These are phyloP conservation scores for Drosophila ezoana DNA, from an alignment of 2,888 invertebrate genomes.

Conservation along the genomic window DNA sequence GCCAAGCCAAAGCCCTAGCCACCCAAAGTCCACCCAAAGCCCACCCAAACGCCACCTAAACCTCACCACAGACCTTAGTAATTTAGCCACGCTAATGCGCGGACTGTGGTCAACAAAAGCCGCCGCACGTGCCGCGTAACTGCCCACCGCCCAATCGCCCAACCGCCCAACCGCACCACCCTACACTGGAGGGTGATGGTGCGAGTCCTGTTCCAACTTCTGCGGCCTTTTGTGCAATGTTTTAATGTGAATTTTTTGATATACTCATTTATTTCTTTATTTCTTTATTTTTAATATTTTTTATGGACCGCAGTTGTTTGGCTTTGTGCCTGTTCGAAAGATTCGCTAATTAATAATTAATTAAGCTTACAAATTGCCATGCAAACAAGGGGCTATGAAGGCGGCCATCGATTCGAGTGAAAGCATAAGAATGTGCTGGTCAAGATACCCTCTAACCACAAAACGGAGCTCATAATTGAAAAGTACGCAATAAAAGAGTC, in stretches of 20 bases:
- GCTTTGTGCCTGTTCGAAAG: conserved; percentile 64
- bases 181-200: background rate
- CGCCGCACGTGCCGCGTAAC: conserved; percentile 61
- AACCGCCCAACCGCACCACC: background rate
- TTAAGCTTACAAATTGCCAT: conserved; percentile 69
- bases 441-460: conserved; percentile 6
- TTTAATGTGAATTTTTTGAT: conserved; percentile 66
- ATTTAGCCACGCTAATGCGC: conserved; percentile 80
- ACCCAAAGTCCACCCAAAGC: conserved; percentile 12
- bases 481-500: too few relatives aligned
- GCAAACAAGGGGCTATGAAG: conserved; percentile 25
- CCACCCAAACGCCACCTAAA: conserved; percentile 16
- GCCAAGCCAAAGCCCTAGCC: conserved; percentile 18
- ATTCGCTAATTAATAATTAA: conserved; percentile 78
- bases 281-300: conserved; percentile 17
- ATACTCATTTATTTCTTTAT: conserved; percentile 47
- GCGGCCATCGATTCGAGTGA: conserved; percentile 12
- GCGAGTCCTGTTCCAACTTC: conserved; percentile 17
- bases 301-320: conserved; percentile 59
- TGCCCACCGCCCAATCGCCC: conserved; percentile 5
- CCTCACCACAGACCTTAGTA: conserved; percentile 41
- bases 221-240: conserved; percentile 58
- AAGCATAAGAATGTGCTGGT: background rate
- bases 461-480: too few relatives aligned
- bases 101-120: conserved; percentile 74